Base-by-base conservation (phyloP, 2,797 vertebrate genomes). In the Paratrypauchen microcephalus region DNA sequence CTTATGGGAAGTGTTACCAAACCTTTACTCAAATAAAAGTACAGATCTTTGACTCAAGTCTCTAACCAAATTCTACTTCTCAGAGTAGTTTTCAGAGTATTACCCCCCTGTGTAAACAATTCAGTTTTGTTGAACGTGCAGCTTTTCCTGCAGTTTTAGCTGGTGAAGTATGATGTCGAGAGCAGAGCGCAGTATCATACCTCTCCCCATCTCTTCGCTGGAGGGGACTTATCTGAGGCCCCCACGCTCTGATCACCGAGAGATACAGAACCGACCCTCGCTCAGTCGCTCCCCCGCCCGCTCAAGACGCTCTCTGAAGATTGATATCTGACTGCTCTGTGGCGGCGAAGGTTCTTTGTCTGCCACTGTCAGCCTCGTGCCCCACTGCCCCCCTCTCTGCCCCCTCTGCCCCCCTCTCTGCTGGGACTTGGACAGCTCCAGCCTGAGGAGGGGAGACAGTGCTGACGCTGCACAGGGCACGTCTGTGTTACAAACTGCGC, bases 291-390 rank as follows among this genome's bases (percentile, higher is more conserved):
- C 84, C 81, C 83, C 87, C 77, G 41, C 41, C 81, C 85, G 83
- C 83, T 87, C 77, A 81, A 82, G 83, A 84, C 88, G 83, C 83
- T 71, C 84, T 86, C 84, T 86, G 74, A 75, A 84, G 89, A 91
- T 89, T 79, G 75, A 80, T 86, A 87, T 90, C 88, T 79, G 78
- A 83, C 78, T 82, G 82, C 68, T 68, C 4, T 47, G 19, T 24
- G 69, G n/a, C n/a, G 69, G 41, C 54, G 21, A 67, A 26, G 24
- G 78, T 81, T 82, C 80, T 88, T 84, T 87, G 66, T 86, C 89
- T 88, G 66, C 74, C 73, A 65, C 72, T 79, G 81, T 85, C 87
- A 79, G 50, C 85, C 69, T 45, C 74, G 70, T 75, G 62, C 83
- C 72, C 79, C 48, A 15, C 30, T 45, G 41, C 50, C 11, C 21